Evolutionary conservation across 2,797 vertebrate species (phyloP), one percentile per base, ranked within the genome.

Genomic region (Enteromius trimaculatus): DNA sequence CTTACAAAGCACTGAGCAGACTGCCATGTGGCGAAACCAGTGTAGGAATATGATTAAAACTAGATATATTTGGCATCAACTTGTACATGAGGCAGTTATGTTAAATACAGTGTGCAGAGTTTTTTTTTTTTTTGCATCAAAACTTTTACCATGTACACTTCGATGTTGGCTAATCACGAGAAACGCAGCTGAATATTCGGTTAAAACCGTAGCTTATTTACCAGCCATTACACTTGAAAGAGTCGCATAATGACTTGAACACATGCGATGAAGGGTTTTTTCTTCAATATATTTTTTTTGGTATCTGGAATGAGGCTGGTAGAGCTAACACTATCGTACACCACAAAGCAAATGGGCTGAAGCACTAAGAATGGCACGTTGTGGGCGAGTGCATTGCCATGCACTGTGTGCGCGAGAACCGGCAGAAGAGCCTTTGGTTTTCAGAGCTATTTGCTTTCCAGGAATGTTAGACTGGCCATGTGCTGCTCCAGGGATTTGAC

Each of bases 401-500:
- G 39, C 42, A n/a, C 78, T 62, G 23, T 47, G 75, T 79, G 80
- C 29, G 42, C 14, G 17, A 66, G 4, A 79, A 53, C 42, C 53
- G 79, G 79, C 53, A 76, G 49, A 55, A 70, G 58, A 64, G 51
- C 42, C 26, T 82, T 78, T 70, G 21, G 55, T 78, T 70, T 69
- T 55, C 82, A 53, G 82, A 87, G 84, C 91, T 94, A 95, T 92
- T 97, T 96, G 92, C 94, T 97, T 89, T 97, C 96, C 89, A 95
- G 93, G 92, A 98, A 95, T 0, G 95, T 96, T 87, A 97, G 94
- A 74, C 91, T 93, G 84, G 94, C 91, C 91, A 96, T 92, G 89
- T 96, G 96, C 81, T 96, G 95, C 92, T 97, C 96, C 91, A 96
- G 90, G 87, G 95, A 94, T 86, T 94, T 95, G 77, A 96, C 91